A percentile compares a stretch with the other conserved stretches of the same genome.
Evolutionary conservation across 2,888 invertebrate species (phyloP).

Genomic region (Drosophila mettleri): DNA sequence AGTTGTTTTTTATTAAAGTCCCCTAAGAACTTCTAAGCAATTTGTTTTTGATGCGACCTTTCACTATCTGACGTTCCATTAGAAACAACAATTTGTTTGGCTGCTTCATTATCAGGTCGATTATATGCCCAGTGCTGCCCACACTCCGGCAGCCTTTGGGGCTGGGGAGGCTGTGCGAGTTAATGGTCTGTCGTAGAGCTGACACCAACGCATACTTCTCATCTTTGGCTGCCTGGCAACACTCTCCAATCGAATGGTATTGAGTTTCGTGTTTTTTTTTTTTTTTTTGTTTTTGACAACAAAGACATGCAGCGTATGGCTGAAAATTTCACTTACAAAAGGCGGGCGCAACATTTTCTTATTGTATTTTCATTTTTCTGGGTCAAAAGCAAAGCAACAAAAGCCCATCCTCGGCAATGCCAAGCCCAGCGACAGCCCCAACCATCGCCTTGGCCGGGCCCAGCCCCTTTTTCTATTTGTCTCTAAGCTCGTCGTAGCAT

Average conservation of each 20-base stretch:
- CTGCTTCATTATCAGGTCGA: constrained; percentile 66
- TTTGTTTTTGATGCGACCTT: constrained; percentile 24
- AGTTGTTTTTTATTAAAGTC: constrained; percentile 12
- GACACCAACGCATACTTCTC: constrained; percentile 56
- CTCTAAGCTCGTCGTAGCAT: constrained; percentile 51
- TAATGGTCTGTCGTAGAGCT: constrained; percentile 57
- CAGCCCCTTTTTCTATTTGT: constrained; percentile 63
- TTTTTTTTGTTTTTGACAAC: constrained; percentile 29
- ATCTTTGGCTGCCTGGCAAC: constrained; percentile 34
- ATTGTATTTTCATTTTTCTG: constrained; percentile 74
- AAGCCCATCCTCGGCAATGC: constrained; percentile 74
- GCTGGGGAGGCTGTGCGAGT: constrained; percentile 24
- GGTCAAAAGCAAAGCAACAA: constrained; percentile 71
- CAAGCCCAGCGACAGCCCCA: constrained; percentile 54
- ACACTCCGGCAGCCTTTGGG: constrained; percentile 36
- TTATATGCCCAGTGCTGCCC: constrained; percentile 53
- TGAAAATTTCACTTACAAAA: constrained; percentile 77
- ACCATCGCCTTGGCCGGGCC: constrained; percentile 31
- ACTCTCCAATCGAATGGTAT: constrained; percentile 47
- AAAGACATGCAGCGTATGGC: constrained; percentile 40
- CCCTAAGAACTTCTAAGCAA: constrained; percentile 33
- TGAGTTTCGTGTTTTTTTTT: constrained; percentile 8
- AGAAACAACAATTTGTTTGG: constrained; percentile 36
- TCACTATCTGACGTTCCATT: constrained; percentile 36
- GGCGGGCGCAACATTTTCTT: constrained; percentile 75